Base-by-base conservation (phyloP, 1,140 invertebrate genomes). In the Holotrichia oblita region DNA sequence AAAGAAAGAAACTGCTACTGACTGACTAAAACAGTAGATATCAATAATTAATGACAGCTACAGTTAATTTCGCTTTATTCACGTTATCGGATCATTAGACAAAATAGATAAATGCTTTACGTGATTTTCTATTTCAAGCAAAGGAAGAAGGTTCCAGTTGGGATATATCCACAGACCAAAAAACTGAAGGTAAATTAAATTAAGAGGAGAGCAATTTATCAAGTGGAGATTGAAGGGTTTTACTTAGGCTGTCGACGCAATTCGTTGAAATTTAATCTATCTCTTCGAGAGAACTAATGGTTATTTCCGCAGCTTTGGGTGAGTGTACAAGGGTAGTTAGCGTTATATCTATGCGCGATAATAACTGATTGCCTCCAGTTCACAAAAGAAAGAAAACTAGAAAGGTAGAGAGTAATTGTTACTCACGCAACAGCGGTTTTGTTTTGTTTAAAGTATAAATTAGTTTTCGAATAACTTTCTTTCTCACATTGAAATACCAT, bases 211-310 rank as follows among this genome's bases (percentile, higher is more conserved):
- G 61, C 22, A 69, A 69, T 69, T 34, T 34, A 69, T 69, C 61
- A 69, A 69, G 6, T 12, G 61, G 22, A 69, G 61, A 69, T 69
- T 69, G 61, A 69, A 69, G 24, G 61, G 61, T 69, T 69, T 69
- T 69, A 69, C 61, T 69, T 69, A 69, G 10, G 22, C 61, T 69
- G 61, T 69, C 61, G 61, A 34, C 61, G 24, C 61, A 22, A 69
- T 69, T 69, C 22, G 22, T 69, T 9, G 61, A 69, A 34, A 69
- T 69, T 8, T 14, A 69, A 69, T 34, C 22, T 34, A 69, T 69
- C 61, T 69, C 61, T 55, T 34, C 61, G 61, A 22, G 61, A 22
- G 61, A 69, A 69, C 61, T 69, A 69, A 69, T 69, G 61, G 22
- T 27, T 69, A 69, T 69, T 69, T 69, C 17, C 12, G 10, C 61